These are phyloP conservation scores for Xiphias gladius DNA, from an alignment of 2,113 vertebrate genomes.

Conservation along the genomic window DNA sequence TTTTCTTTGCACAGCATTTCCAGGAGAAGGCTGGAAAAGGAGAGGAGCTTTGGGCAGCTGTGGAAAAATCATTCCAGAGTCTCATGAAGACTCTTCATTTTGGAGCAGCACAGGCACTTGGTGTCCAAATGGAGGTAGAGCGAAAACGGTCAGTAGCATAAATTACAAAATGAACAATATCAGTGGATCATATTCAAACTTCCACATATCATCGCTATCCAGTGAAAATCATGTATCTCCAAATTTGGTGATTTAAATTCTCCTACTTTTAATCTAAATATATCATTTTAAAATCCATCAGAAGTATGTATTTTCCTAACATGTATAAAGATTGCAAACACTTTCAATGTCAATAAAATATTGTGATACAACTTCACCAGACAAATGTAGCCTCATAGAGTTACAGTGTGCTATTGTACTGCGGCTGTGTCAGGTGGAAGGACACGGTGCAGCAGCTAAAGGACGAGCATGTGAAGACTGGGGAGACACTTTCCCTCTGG, in stretches of 20 bases:
- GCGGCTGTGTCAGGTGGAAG: conserved; percentile 84
- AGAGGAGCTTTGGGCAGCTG: conserved; percentile 82
- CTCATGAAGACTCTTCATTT: conserved; percentile 82
- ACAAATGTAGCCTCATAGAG: background rate
- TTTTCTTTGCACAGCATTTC: conserved; percentile 81
- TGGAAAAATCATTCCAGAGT: conserved; percentile 75
- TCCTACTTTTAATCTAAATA: background rate
- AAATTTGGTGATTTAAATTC: too few species aligned
- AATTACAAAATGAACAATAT: background rate
- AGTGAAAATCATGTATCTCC: background rate
- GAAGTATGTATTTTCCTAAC: too few species aligned
- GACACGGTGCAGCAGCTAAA: conserved; percentile 80
- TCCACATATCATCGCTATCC: background rate
- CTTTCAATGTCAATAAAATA: too few species aligned
- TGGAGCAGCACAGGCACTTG: conserved; percentile 77
- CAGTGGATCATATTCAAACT: background rate
- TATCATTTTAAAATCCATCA: background rate
- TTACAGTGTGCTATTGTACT: background rate
- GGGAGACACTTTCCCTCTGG: conserved; percentile 83
- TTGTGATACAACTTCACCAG: too few species aligned
- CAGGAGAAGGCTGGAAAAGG: conserved; percentile 80
- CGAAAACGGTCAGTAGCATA: conserved; percentile 78
- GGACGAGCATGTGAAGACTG: conserved; percentile 75
- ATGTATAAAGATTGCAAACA: background rate
- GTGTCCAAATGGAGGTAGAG: conserved; percentile 79